Evolutionary conservation across 2,888 invertebrate species (phyloP), one percentile per base, ranked within the genome.

Genomic region (Alloplasta piceator): DNA sequence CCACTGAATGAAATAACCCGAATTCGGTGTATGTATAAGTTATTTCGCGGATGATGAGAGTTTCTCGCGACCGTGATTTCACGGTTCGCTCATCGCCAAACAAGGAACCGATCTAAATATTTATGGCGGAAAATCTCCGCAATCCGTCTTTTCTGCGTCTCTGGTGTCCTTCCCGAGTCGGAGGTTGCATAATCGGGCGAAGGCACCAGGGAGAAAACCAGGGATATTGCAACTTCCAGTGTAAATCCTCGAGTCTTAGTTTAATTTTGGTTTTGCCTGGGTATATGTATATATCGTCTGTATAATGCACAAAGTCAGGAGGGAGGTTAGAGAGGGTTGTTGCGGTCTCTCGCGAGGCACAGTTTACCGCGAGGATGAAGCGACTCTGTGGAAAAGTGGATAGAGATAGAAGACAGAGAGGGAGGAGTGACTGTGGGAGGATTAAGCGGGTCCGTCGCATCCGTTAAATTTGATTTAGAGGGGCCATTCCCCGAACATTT

Each of bases 391-490:
- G 52, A 52, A 52, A 52, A 52, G 52, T 52, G 52, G 16, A 52
- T 52, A 14, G n/a, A 56, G 56, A 48, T 36, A 12, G 16, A 39
- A 14, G 56, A 70, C 52, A 56, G 46, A 70, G 6, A n/a, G 50
- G 7, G 16, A 60, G 48, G 70, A 16, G 70, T 66, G 71, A 61
- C 36, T 70, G 82, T 16, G 60, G 66, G 77, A 77, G 77, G 82
- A 77, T 82, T 80, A 82, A 48, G 61, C 66, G 56, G 75, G 48
- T 60, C 73, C 66, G 66, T 82, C 63, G 78, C 67, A 71, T 55
- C 81, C 81, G 81, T 83, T 81, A 75, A 81, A 83, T 83, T 83
- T 81, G 81, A 83, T 83, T 81, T 81, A 83, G 71, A 67, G 67
- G 56, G 74, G 56, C 58, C 74, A 78, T 78, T 26, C 66, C 38